Conservation (phyloP, 2,888 invertebrate genomes). For the Cerastis rubricosa region DNA sequence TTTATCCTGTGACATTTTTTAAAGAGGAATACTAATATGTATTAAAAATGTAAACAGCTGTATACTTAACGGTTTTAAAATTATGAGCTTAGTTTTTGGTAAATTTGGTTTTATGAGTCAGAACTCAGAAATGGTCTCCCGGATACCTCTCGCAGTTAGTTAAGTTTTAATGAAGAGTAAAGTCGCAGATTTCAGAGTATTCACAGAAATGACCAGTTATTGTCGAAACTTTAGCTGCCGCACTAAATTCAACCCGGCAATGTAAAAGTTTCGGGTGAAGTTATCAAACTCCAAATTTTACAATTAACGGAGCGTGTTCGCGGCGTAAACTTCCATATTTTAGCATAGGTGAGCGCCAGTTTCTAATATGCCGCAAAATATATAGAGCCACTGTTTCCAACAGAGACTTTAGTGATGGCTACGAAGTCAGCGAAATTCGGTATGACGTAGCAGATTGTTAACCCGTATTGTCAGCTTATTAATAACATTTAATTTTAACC, state of each 20-base stretch:
- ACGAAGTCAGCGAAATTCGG: slow-evolving; percentile 64
- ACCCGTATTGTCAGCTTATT: slow-evolving; percentile 44
- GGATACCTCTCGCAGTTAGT: slow-evolving; percentile 14
- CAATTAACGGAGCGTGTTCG: slow-evolving; percentile 82
- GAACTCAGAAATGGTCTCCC: slow-evolving; percentile 3
- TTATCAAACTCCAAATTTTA: slow-evolving; percentile 84
- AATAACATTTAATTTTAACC: slow-evolving; percentile 42
- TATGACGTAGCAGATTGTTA: slow-evolving; percentile 56
- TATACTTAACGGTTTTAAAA: slow-evolving; percentile 27
- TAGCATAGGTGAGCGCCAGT: slow-evolving; percentile 81
- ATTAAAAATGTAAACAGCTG: background rate
- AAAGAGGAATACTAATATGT: slow-evolving; percentile 3
- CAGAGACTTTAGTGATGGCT: slow-evolving; percentile 75
- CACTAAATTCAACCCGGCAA: slow-evolving; percentile 67
- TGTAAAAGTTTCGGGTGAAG: slow-evolving; percentile 73
- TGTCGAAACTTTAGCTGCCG: slow-evolving; percentile 75
- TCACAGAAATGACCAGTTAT: slow-evolving; percentile 72
- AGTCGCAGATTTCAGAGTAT: slow-evolving; percentile 54
- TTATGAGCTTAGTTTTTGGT: slow-evolving; percentile 30
- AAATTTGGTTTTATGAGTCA: slow-evolving; percentile 48
- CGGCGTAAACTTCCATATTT: slow-evolving; percentile 80
- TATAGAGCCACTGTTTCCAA: slow-evolving; percentile 78
- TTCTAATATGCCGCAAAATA: slow-evolving; percentile 83
- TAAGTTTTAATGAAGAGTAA: slow-evolving; percentile 61
- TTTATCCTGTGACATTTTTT: slow-evolving; percentile 10